Evolutionary conservation across 2,888 invertebrate species (phyloP).

Genomic region (Isotomurus palustris): DNA sequence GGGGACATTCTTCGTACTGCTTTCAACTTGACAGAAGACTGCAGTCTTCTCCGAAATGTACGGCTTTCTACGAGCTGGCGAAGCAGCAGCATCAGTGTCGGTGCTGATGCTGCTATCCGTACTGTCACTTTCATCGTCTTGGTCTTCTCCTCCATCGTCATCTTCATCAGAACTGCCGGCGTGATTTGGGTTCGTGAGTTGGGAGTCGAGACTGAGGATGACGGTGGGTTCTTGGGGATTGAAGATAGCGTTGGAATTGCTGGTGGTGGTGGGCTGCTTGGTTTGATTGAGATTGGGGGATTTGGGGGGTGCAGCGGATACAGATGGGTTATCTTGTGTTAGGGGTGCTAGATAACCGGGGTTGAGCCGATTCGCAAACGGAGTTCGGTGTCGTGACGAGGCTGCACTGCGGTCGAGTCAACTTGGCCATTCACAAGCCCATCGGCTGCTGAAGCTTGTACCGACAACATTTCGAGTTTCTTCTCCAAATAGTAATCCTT

Average conservation of each 20-base stretch:
- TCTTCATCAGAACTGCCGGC: conserved; percentile 23
- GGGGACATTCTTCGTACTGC: too few species aligned
- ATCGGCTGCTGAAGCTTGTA: conserved; percentile 59
- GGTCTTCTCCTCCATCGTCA: conserved; percentile 29
- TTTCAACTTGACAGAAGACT: too few species aligned
- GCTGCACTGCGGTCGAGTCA: conserved; percentile 65
- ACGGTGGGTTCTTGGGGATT: conserved; percentile 16
- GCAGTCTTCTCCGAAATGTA: not conserved
- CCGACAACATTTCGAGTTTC: conserved; percentile 40
- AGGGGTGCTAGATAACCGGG: conserved; percentile 45
- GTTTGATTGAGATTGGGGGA: not conserved
- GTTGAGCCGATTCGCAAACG: conserved; percentile 35
- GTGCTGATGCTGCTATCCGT: conserved; percentile 30
- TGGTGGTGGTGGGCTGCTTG: conserved; percentile 2
- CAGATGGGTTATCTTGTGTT: conserved; percentile 11
- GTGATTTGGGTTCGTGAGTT: conserved; percentile 18
- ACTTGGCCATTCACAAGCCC: conserved; percentile 95
- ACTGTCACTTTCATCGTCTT: conserved; percentile 37
- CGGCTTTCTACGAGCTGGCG: not conserved
- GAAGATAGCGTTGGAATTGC: conserved; percentile 4
- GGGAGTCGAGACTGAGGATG: conserved; percentile 21
- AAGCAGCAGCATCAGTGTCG: conserved; percentile 16
- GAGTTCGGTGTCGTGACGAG: conserved; percentile 21
- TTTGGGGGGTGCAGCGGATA: not conserved
- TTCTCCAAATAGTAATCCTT: conserved; percentile 44